Evolutionary conservation across 1,140 invertebrate genomes (phyloP).

Genomic region (Ptiloglossa arizonensis): DNA sequence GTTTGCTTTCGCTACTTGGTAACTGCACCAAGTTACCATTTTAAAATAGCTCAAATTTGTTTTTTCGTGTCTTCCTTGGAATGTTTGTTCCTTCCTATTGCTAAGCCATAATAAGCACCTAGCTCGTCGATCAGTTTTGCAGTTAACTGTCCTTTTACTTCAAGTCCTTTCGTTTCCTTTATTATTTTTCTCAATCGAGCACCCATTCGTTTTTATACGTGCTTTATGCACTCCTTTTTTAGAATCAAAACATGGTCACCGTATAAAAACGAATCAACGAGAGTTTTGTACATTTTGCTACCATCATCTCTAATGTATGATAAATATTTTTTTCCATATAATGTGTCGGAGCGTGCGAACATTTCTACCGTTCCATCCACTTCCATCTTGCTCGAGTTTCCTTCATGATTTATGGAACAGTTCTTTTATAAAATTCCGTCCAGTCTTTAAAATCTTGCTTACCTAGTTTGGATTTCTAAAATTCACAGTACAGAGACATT

Average conservation of each 20-base stretch:
- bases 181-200: constrained; percentile 26
- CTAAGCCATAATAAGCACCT: constrained; percentile 47
- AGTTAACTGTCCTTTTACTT: constrained; percentile 48
- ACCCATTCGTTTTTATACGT: constrained; percentile 49
- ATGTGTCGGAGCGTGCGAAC: not conserved
- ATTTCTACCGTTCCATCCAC: constrained; percentile 1
- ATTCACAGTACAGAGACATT: too few species aligned
- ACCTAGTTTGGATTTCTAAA: too few species aligned
- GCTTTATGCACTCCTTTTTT: not conserved
- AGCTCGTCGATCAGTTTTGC: constrained; percentile 47
- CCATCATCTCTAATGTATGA: constrained; percentile 18
- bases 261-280: not conserved
- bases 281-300: not conserved
- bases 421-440: not conserved
- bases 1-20: constrained; percentile 23
- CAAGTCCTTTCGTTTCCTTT: constrained; percentile 40
- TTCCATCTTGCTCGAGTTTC: constrained; percentile 19
- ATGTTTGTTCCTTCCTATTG: constrained; percentile 55
- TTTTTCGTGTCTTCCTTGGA: constrained; percentile 55
- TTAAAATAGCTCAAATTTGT: too few species aligned
- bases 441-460: too few species aligned
- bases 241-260: not conserved
- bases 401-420: constrained; percentile 9
- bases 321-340: not conserved
- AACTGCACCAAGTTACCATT: constrained; percentile 44